Conservation (phyloP, 2,797 vertebrate species). For the Falco novaeseelandiae region DNA sequence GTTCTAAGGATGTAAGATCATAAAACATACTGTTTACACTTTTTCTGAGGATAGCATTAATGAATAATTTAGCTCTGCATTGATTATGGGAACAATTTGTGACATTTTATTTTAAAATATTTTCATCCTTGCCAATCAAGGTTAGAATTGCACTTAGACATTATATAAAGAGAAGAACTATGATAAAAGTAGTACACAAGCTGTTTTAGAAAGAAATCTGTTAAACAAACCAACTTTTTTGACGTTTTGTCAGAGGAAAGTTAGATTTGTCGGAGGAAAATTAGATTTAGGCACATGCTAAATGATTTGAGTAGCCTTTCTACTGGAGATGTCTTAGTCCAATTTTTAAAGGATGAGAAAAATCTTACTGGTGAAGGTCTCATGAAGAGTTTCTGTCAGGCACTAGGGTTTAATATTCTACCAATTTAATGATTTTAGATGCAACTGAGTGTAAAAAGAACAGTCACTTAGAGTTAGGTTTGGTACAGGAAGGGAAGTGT, state of each 20-base stretch:
- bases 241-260: background rate
- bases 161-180: background rate
- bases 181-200: background rate
- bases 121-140: slow-evolving; percentile 6
- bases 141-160: background rate
- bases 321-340: background rate
- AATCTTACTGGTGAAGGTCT: background rate
- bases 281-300: background rate
- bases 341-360: background rate
- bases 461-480: background rate
- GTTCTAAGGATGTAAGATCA: background rate
- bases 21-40: background rate
- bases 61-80: slow-evolving; percentile 34
- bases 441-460: background rate
- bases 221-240: background rate
- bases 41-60: background rate
- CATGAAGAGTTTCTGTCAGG: background rate
- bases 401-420: background rate
- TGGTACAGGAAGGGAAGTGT: background rate
- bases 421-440: background rate
- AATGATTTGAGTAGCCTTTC: background rate
- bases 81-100: background rate
- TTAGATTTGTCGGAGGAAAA: background rate
- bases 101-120: slow-evolving; percentile 25
- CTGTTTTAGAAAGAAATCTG: background rate